Conservation (phyloP, 2,888 invertebrate species). For the Pheosia gnoma region DNA sequence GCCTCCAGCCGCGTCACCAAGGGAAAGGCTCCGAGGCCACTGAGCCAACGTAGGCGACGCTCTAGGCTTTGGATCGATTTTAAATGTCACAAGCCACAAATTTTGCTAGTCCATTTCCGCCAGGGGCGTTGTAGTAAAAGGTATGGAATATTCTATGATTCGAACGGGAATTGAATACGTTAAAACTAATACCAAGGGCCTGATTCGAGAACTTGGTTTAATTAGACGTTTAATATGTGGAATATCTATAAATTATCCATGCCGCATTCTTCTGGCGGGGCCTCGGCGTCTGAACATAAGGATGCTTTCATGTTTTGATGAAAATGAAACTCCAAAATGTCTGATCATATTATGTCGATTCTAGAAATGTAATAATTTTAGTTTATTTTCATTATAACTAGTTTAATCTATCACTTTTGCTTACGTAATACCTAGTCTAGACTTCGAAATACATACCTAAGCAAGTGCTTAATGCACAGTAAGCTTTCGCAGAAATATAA, state of each 20-base stretch:
- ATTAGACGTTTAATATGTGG: no score
- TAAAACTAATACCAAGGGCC: no score
- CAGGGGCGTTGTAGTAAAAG: no score
- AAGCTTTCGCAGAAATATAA: slow-evolving; percentile 3
- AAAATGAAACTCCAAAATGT: neutral
- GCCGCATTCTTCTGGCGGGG: no score
- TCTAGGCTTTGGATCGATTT: slow-evolving; percentile 33
- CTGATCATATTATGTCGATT: neutral
- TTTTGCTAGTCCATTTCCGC: neutral
- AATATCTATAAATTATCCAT: no score
- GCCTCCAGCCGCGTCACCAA: slow-evolving; percentile 42
- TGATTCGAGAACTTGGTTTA: no score
- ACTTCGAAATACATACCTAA: neutral
- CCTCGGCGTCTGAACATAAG: neutral
- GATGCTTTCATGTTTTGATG: neutral
- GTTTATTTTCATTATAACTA: neutral
- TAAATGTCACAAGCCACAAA: slow-evolving; percentile 45
- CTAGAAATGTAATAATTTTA: neutral
- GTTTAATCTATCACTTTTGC: neutral
- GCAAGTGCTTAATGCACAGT: neutral
- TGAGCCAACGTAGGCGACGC: slow-evolving; percentile 29
- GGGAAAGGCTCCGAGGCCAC: slow-evolving; percentile 61
- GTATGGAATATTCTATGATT: no score
- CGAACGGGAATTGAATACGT: no score
- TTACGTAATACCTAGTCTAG: slow-evolving; percentile 3